Evolutionary conservation across 2,113 vertebrate species (phyloP).

Genomic region (Nestor notabilis): DNA sequence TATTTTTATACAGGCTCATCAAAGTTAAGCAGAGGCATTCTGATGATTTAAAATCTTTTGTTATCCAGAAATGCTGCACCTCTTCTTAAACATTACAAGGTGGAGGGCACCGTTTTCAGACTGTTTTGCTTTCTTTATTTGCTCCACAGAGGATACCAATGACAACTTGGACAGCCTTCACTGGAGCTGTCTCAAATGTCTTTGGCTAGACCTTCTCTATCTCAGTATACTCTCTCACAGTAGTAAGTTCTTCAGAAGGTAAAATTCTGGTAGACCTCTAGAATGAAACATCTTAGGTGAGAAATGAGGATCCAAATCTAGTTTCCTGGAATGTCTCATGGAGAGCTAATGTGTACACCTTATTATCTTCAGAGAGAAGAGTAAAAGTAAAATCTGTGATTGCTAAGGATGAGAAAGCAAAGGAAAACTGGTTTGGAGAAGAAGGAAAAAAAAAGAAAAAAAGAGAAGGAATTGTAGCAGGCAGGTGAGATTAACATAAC

Average conservation of each 20-base stretch:
- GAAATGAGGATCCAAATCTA: not conserved
- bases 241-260: not conserved
- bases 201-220: not conserved
- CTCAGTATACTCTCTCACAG: not conserved
- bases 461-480: not conserved
- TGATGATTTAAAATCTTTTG: not conserved
- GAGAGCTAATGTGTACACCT: not conserved
- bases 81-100: not conserved
- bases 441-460: not conserved
- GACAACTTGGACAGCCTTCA: not conserved
- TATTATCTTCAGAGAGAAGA: not conserved
- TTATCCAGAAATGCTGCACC: not conserved
- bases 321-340: fast-evolving
- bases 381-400: not conserved
- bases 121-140: not conserved
- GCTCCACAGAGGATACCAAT: not conserved
- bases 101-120: not conserved
- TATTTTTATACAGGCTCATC: not conserved
- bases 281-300: not conserved
- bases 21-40: not conserved
- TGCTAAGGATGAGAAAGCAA: not conserved
- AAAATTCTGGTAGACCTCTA: not conserved
- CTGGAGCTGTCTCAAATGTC: not conserved
- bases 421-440: not conserved
- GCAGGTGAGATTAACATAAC: not conserved